These are phyloP conservation scores for Catocala sponsa DNA, from an alignment of 2,888 invertebrate species.

Conservation along the genomic window DNA sequence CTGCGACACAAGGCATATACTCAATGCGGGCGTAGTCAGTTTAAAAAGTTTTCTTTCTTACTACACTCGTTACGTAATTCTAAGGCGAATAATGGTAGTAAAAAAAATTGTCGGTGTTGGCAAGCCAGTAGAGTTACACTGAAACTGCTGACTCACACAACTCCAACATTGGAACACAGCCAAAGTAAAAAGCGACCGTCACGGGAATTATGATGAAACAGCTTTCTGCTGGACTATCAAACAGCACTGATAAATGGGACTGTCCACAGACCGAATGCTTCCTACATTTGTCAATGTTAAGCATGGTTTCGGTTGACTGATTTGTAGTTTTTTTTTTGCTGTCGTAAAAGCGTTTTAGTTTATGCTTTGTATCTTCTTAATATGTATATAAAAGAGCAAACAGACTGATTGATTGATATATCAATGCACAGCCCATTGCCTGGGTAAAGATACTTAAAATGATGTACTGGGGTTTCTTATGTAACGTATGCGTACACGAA, in stretches of 20 bases:
- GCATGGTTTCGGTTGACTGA: neutral
- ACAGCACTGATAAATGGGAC: constrained; percentile 40
- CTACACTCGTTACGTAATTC: too few species aligned
- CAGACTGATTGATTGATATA: too few species aligned
- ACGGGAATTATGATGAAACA: constrained; percentile 49
- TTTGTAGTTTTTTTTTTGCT: neutral
- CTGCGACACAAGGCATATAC: too few species aligned
- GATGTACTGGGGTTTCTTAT: too few species aligned
- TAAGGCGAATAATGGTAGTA: neutral
- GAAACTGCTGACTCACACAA: constrained; percentile 50
- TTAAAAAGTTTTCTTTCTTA: too few species aligned
- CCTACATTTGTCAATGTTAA: constrained; percentile 26
- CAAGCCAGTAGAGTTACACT: constrained; percentile 27
- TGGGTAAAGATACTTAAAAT: too few species aligned
- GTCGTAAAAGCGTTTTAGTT: neutral
- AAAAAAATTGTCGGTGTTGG: constrained; percentile 19
- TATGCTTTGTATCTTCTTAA: too few species aligned
- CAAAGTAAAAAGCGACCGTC: constrained; percentile 49
- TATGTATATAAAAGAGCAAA: too few species aligned
- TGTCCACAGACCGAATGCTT: constrained; percentile 15
- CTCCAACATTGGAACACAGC: constrained; percentile 44
- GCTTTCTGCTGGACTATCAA: constrained; percentile 45
- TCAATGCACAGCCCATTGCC: too few species aligned
- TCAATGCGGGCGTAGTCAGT: too few species aligned
- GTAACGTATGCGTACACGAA: too few species aligned